These are phyloP conservation scores for Homarus americanus DNA, from an alignment of 1,140 invertebrate genomes.

Conservation along the genomic window DNA sequence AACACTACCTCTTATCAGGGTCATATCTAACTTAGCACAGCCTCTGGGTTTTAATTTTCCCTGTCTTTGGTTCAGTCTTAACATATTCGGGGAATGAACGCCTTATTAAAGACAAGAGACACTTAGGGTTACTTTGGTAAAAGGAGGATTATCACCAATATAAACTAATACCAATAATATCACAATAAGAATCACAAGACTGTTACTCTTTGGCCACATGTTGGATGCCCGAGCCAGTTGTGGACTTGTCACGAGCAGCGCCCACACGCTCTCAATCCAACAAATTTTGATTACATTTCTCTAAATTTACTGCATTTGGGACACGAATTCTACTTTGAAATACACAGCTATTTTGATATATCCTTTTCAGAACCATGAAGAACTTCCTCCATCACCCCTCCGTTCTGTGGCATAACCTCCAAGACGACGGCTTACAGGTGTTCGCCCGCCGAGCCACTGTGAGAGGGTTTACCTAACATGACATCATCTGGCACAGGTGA, in stretches of 20 bases:
- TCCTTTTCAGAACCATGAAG: background rate
- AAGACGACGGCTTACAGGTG: background rate
- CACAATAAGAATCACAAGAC: conserved; percentile 34
- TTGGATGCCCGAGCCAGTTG: background rate
- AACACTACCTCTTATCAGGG: background rate
- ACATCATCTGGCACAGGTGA: background rate
- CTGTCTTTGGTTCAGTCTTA: conserved; percentile 32
- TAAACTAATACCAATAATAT: conserved; percentile 44
- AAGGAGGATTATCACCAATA: background rate
- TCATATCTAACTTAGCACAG: conserved; percentile 16
- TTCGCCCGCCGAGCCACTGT: too few species aligned
- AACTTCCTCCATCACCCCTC: background rate
- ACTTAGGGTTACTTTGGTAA: conserved; percentile 19
- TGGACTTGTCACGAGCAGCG: background rate
- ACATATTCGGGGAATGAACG: background rate
- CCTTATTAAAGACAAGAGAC: background rate
- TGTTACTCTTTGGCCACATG: background rate
- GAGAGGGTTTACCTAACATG: background rate
- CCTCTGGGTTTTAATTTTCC: background rate
- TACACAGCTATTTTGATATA: background rate
- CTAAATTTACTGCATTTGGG: background rate
- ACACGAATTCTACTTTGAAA: background rate
- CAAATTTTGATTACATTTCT: conserved; percentile 14
- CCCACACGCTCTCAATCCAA: background rate
- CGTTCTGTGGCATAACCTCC: background rate